Conservation (phyloP, 2,797 vertebrate genomes). For the Sarcoramphus papa region DNA sequence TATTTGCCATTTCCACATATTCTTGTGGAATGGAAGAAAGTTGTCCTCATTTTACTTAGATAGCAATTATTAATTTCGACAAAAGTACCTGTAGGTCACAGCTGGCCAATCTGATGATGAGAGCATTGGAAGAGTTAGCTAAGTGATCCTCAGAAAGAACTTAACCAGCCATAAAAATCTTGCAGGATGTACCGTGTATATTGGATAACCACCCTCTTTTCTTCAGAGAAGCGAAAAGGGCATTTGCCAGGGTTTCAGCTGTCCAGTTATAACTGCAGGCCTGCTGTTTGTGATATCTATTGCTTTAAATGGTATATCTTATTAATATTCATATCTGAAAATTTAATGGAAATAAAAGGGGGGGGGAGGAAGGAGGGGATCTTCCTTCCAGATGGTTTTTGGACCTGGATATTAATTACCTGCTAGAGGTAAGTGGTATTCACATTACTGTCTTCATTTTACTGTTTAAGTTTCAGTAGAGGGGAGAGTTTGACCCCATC, state of each 20-base stretch:
- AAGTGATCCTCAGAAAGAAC: not conserved
- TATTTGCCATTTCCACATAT: not conserved
- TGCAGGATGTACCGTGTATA: accelerated
- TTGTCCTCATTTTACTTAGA: not conserved
- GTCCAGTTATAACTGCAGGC: no score
- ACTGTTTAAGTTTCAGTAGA: not conserved
- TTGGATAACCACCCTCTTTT: accelerated
- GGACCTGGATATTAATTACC: not conserved
- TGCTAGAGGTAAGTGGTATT: not conserved
- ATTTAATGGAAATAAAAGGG: not conserved
- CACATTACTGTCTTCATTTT: not conserved
- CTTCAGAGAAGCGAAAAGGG: not conserved
- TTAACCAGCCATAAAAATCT: not conserved
- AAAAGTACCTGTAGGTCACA: not conserved
- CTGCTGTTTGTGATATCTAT: not conserved
- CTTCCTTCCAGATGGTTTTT: not conserved
- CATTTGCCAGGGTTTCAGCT: not conserved
- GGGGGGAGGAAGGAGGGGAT: accelerated
- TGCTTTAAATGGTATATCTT: not conserved
- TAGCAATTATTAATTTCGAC: not conserved
- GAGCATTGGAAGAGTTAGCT: not conserved
- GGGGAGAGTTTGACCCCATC: not conserved
- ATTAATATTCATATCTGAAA: not conserved
- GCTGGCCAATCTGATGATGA: not conserved
- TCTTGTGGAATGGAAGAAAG: not conserved